Evolutionary conservation across 30 jellyfish, hydroid and myxozoan genomes (phyloP).

Genomic region (Aurelia aurita): DNA sequence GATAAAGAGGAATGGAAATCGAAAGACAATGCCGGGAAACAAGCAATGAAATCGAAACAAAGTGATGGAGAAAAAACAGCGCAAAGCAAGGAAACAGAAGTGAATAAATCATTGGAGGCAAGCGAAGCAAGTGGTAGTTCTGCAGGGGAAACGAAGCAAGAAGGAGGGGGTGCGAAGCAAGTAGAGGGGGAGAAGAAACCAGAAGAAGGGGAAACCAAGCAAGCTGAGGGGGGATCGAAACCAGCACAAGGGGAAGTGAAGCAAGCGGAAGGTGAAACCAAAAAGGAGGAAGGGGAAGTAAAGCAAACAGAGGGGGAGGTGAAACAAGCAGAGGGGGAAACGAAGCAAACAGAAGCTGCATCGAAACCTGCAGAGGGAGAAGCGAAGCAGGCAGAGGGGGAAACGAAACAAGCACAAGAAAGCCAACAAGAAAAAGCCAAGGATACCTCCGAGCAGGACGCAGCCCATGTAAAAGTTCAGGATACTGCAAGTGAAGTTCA

Average conservation of each 20-base stretch:
- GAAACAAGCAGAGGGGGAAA: too few relatives aligned
- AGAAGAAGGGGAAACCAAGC: not conserved
- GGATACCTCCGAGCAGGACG: not conserved
- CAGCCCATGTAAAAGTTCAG: not conserved
- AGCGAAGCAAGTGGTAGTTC: not conserved
- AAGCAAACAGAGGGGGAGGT: not conserved
- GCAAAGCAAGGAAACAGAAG: constrained; percentile 1
- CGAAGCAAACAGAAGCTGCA: not conserved
- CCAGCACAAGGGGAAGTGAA: too few relatives aligned
- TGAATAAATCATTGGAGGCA: not conserved
- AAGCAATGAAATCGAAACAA: not conserved
- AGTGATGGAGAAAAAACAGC: not conserved
- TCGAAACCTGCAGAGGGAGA: not conserved
- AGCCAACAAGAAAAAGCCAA: not conserved
- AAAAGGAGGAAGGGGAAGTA: not conserved
- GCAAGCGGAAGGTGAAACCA: not conserved
- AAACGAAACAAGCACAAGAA: not conserved
- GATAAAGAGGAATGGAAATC: constrained; percentile 58
- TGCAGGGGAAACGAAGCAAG: not conserved
- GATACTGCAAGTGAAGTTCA: not conserved
- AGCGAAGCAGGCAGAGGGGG: not conserved
- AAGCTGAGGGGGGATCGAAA: too few relatives aligned
- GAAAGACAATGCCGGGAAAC: not conserved
- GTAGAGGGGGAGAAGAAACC: not conserved
- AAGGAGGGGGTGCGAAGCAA: not conserved